These are phyloP conservation scores for Lycaon pictus DNA, from an alignment of 2,113 vertebrate genomes.

Conservation along the genomic window DNA sequence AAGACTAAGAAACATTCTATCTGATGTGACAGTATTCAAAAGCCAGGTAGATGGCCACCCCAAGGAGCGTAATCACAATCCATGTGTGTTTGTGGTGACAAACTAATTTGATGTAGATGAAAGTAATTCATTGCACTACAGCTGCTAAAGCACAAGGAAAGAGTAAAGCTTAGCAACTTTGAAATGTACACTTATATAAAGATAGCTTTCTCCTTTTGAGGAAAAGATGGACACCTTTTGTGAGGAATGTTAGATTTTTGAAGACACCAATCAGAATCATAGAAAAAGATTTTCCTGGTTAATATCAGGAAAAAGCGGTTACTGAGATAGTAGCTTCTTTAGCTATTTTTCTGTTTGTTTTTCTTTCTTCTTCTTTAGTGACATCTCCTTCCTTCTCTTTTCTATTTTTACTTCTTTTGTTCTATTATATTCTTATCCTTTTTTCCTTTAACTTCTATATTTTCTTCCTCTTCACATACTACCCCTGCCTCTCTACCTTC, in stretches of 20 bases:
- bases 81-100: not conserved
- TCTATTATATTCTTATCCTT: not conserved
- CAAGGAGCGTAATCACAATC: not conserved
- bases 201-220: not conserved
- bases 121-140: not conserved
- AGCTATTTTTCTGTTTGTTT: not conserved
- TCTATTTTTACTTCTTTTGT: not conserved
- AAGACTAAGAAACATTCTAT: not conserved
- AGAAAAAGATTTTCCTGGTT: not conserved
- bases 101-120: not conserved
- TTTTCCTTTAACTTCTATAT: not conserved
- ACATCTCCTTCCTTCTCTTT: not conserved
- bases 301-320: not conserved
- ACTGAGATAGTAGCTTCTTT: not conserved
- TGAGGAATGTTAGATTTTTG: not conserved
- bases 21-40: not conserved
- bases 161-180: not conserved
- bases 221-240: not conserved
- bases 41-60: not conserved
- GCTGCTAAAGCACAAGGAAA: not conserved
- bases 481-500: not conserved
- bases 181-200: not conserved
- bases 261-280: not conserved
- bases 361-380: not conserved
- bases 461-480: not conserved